Conservation (phyloP, 2,797 vertebrate species). For the Epinephelus coioides region DNA sequence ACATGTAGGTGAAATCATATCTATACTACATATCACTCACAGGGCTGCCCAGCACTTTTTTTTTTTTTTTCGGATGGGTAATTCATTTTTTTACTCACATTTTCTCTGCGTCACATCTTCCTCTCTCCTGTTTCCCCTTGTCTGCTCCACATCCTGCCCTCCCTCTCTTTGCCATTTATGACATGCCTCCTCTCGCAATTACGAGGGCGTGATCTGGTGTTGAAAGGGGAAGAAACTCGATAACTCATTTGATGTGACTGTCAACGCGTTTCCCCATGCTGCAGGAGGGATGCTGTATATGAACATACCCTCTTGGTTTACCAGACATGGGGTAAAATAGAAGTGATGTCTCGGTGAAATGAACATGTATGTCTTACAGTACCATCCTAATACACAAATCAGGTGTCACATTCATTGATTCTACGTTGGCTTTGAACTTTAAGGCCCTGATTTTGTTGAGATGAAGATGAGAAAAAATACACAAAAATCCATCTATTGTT, state of each 20-base stretch:
- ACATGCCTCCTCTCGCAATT: slow-evolving; percentile 54
- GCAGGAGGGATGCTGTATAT: slow-evolving; percentile 48
- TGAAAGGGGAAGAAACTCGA: slow-evolving; percentile 83
- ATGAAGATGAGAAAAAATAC: neutral
- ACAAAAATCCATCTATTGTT: neutral
- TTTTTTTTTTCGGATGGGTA: no score
- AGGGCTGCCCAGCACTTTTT: neutral
- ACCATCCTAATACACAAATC: neutral
- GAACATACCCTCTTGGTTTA: slow-evolving; percentile 22
- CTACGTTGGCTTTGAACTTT: neutral
- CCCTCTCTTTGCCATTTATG: slow-evolving; percentile 46
- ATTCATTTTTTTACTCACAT: neutral
- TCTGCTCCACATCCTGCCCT: slow-evolving; percentile 4
- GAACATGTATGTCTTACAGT: neutral
- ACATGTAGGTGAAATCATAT: slow-evolving; percentile 22
- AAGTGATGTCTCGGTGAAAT: slow-evolving; percentile 1
- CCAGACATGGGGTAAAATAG: neutral
- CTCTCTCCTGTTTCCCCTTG: slow-evolving; percentile 24
- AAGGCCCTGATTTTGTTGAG: neutral
- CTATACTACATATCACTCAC: slow-evolving; percentile 7
- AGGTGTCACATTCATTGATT: neutral
- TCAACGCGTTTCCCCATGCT: slow-evolving; percentile 66
- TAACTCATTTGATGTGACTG: slow-evolving; percentile 84
- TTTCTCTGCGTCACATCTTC: neutral
- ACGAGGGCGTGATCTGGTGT: slow-evolving; percentile 81